Base-by-base conservation (phyloP, 2,888 invertebrate genomes). In the Eugnorisma glareosa region DNA sequence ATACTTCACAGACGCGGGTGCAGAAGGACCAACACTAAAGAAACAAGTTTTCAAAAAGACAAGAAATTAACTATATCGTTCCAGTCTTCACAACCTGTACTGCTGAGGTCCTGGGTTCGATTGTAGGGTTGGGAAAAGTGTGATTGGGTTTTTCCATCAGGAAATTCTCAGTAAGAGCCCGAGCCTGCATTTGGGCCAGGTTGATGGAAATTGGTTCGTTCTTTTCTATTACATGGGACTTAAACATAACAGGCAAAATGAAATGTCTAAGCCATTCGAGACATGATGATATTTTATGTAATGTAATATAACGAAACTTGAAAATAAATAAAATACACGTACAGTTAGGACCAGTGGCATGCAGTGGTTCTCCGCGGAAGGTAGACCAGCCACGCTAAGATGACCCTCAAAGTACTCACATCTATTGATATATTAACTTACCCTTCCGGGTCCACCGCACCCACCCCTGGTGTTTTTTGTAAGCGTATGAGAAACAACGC, bases 1-100 rank as follows among this genome's bases (percentile, higher is more conserved):
- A 43, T 57, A 67, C 63, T 18, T 10, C 35, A 7, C 24, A 70
- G 18, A 31, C 0, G 8, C 35, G 11, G n/a, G n/a, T 2, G 5
- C 72, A 82, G 82, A 84, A 84, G 85, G 37, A n/a, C 57, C n/a
- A n/a, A 59, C 31, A 18, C 31, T 31, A 18, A 2, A 59, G 7
- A 2, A 35, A 21, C 28, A 1, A 7, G 4, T 35, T 35, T 10
- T 5, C 0, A 61, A 61, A 21, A 61, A 21, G 10, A 21, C 10
- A 31, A 31, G 31, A 35, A 35, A 61, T 21, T 10, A 61, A 10
- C 3, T 18, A 59, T 7, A 57, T 2, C 28, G 18, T 61, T 61
- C 31, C 8, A 3, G 1, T 31, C 18, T 59, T 59, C 10, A 35
- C 10, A 21, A 61, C 4, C 35, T 1, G 0, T 61, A 1, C 4